Conservation (phyloP, 1,140 invertebrate species). For the Neodiprion pinetum region DNA sequence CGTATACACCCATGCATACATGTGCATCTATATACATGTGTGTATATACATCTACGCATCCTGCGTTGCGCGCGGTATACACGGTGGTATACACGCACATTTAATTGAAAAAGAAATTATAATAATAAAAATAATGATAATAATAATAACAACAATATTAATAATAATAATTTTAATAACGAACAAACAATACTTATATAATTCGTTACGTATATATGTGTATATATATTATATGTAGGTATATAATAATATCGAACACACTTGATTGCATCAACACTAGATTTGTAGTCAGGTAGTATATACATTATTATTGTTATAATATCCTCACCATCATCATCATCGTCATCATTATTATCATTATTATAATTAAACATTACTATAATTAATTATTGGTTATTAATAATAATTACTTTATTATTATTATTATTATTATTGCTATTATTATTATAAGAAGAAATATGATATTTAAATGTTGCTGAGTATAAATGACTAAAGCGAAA, state of each 20-base stretch:
- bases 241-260: slow-evolving; percentile 40
- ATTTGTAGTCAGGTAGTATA: slow-evolving; percentile 55
- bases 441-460: slow-evolving; percentile 52
- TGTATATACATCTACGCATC: slow-evolving; percentile 41
- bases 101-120: slow-evolving; percentile 25
- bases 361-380: slow-evolving; percentile 18
- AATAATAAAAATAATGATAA: slow-evolving; percentile 30
- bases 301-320: slow-evolving; percentile 39
- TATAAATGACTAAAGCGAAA: slow-evolving; percentile 1
- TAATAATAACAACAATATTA: not conserved
- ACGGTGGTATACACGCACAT: slow-evolving; percentile 33
- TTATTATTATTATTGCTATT: slow-evolving; percentile 46
- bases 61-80: slow-evolving; percentile 15
- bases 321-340: slow-evolving; percentile 23
- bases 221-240: slow-evolving; percentile 52
- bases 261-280: slow-evolving; percentile 25
- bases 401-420: slow-evolving; percentile 36
- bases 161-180: not conserved
- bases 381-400: slow-evolving; percentile 23
- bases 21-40: slow-evolving; percentile 43
- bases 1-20: slow-evolving; percentile 22
- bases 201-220: slow-evolving; percentile 31
- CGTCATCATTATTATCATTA: slow-evolving; percentile 39
- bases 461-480: slow-evolving; percentile 57
- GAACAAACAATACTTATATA: too few species aligned